Base-by-base conservation (phyloP, 2,888 invertebrate species). In the Eurois occulta region DNA sequence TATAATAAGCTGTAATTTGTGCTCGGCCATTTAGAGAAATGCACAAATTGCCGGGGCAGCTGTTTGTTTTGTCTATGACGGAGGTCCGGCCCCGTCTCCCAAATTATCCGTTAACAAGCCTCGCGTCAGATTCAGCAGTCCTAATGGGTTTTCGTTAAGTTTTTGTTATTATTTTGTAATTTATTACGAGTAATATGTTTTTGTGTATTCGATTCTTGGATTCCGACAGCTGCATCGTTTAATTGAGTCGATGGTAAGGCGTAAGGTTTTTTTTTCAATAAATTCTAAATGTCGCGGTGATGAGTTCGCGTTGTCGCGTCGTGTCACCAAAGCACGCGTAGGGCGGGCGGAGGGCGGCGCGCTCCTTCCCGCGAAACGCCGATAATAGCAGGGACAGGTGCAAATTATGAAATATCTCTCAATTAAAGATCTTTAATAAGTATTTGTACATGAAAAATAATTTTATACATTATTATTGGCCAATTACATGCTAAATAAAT, bases 1-100 rank as follows among this genome's bases (percentile, higher is more conserved):
- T 96, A 96, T 96, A 96, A 96, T 96, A 96, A 96, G 96, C 92
- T 96, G 94, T 96, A 96, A 96, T 96, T 96, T 96, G 96, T 95
- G 96, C 93, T 94, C 94, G 95, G 94, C 95, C 96, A 96, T 96
- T 96, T 96, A 96, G 96, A 96, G 96, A 96, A 96, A 96, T 96
- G 96, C 95, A 95, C 95, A 96, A 96, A 96, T 96, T 96, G 95
- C 95, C 87, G 92, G 88, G 95, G 96, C 96, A 96, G 96, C 95
- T 96, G 96, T 96, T 96, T 96, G 96, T 96, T 96, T 96, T 95
- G 95, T 96, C 96, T 96, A 96, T 96, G 96, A 95, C 92, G 96
- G 95, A 96, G 96, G 96, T 96, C 96, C 94, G 94, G 91, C 89
- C 88, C 91, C 88, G 89, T 91, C 92, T 92, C 92, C 94, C 95